These are phyloP conservation scores for Poecilia picta DNA, from an alignment of 2,797 vertebrate genomes.

Conservation along the genomic window DNA sequence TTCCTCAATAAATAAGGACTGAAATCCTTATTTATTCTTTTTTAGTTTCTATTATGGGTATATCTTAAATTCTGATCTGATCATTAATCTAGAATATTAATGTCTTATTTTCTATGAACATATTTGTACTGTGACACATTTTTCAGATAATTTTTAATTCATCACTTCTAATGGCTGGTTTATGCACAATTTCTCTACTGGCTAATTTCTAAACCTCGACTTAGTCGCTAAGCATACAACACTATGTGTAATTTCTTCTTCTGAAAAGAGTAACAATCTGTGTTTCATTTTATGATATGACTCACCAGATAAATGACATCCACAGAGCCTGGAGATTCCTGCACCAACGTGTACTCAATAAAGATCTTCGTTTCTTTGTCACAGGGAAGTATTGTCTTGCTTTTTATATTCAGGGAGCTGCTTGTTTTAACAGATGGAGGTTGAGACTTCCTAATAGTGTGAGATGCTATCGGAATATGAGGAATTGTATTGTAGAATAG, in stretches of 20 bases:
- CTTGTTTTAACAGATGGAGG: conserved; percentile 36
- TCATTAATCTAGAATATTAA: no score
- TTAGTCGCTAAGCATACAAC: no score
- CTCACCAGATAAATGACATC: conserved; percentile 74
- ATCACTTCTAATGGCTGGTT: no score
- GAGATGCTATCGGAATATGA: neutral
- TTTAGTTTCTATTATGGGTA: no score
- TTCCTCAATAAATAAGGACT: no score
- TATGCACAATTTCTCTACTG: no score
- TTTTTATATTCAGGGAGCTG: conserved; percentile 63
- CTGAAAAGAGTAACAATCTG: neutral
- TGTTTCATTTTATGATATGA: conserved; percentile 3
- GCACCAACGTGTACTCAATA: conserved; percentile 60
- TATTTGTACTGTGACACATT: no score
- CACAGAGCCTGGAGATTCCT: neutral
- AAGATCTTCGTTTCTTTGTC: conserved; percentile 38
- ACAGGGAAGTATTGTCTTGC: conserved; percentile 55
- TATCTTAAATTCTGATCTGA: no score
- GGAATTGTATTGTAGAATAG: neutral
- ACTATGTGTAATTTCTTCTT: neutral
- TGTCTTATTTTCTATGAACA: no score
- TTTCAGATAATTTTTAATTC: no score
- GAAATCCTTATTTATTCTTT: no score
- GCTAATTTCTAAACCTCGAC: no score
- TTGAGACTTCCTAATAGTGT: neutral